These are phyloP conservation scores for Leucophenga varia DNA, from an alignment of 1,140 invertebrate genomes.

Conservation along the genomic window DNA sequence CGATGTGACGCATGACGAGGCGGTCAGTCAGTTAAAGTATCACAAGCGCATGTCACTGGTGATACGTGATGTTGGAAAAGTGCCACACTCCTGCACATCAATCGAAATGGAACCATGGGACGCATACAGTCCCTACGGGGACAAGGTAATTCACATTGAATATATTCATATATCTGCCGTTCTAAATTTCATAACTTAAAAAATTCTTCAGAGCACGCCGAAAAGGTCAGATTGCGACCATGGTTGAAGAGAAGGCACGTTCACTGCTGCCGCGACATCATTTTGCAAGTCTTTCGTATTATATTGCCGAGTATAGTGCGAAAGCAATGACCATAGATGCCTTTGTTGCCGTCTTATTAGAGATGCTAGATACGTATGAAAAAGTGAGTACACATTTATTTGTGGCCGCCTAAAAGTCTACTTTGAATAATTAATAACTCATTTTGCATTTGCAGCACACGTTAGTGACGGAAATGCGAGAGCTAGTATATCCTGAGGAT, in stretches of 20 bases:
- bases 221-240: constrained; percentile 71
- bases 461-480: constrained; percentile 83
- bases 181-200: not conserved
- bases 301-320: constrained; percentile 85
- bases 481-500: constrained; percentile 82
- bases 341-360: constrained; percentile 82
- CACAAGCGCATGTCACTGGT: constrained; percentile 84
- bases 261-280: constrained; percentile 82
- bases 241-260: constrained; percentile 89
- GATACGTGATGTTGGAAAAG: constrained; percentile 82
- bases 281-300: constrained; percentile 83
- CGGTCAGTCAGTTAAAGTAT: constrained; percentile 86
- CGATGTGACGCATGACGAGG: constrained; percentile 89
- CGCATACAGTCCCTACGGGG: constrained; percentile 55
- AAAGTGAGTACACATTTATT: constrained; percentile 66
- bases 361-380: constrained; percentile 88
- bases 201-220: constrained; percentile 44
- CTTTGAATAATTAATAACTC: too few species aligned
- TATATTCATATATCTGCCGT: too few species aligned
- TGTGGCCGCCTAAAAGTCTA: too few species aligned
- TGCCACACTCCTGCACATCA: constrained; percentile 86
- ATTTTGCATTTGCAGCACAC: constrained; percentile 68
- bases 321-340: constrained; percentile 83
- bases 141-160: constrained; percentile 33
- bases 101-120: constrained; percentile 69